Base-by-base conservation (phyloP, 2,888 invertebrate species). In the Meghimatium bilineatum region DNA sequence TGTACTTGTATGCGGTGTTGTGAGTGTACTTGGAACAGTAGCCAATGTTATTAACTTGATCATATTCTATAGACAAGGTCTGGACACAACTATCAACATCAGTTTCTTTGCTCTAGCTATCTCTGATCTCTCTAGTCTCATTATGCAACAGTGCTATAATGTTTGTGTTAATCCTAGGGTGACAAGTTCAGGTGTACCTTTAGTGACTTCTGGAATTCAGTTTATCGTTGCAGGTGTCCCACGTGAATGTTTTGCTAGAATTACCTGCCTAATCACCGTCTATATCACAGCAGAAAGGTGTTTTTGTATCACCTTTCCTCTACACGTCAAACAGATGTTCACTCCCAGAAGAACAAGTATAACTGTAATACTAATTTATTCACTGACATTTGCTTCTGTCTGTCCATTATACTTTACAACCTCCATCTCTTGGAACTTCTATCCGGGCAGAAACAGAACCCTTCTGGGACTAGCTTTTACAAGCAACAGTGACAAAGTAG, bases 281-380 rank as follows among this genome's bases (percentile, higher is more conserved):
- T 79, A 49, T 23, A 34, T 79, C 38, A 69, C 67, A 10, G 79
- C 79, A 10, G 79, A 79, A 38, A 49, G 79, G 34, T 79, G 79
- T 49, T 34, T 79, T 17, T 79, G 67, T 52, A 69, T 79, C 10
- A 29, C 52, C 1, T 44, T 79, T 20, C 79, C 79, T 32, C 29
- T 79, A 49, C 38, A 49, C 3, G 69, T 79, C n/a, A 67, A 69
- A 23, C 79, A 69, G 49, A 79, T 79, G 20, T 69, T 79, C 1
- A 79, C 67, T 38, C 49, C 79, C 32, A 79, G 52, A 29, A 79
- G 79, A 34, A 79, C 79, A 17, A 44, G 8, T 6, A 2, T 78
- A 67, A n/a, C 32, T 8, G 67, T 78, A 26, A 10, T 23, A 6
- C 17, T 6, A n/a, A 78, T 78, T 44, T 78, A 67, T 34, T 0